Percentiles rank a stretch among this genome's conserved stretches.
These are phyloP conservation scores for Andrena marginata DNA, from an alignment of 2,888 invertebrate species.

Conservation along the genomic window DNA sequence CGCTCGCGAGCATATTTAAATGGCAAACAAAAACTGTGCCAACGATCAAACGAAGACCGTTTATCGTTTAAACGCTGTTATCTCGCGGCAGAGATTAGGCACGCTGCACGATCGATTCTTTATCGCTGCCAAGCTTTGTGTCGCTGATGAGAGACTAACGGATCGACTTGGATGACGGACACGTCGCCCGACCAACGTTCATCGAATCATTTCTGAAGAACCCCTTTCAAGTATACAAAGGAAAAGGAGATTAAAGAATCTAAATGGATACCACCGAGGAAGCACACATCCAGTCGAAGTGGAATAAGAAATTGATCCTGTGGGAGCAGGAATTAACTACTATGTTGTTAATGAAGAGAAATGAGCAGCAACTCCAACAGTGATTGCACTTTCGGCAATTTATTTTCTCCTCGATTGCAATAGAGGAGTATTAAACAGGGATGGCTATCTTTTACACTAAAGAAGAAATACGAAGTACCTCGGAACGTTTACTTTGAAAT, in stretches of 20 bases:
- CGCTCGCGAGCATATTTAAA: constrained; percentile 27
- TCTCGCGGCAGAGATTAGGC: constrained; percentile 27
- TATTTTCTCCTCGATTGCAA: too few species aligned
- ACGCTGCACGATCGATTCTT: constrained; percentile 38
- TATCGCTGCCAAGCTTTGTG: constrained; percentile 21
- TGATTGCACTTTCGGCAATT: not conserved
- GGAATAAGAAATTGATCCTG: not conserved
- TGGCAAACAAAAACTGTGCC: constrained; percentile 42
- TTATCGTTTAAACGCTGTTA: constrained; percentile 19
- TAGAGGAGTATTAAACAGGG: too few species aligned
- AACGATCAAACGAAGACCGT: constrained; percentile 8
- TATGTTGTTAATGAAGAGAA: not conserved
- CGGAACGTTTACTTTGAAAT: too few species aligned
- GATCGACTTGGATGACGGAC: not conserved
- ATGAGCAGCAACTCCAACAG: not conserved
- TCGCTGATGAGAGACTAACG: not conserved
- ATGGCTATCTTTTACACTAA: too few species aligned
- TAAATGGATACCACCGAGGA: not conserved
- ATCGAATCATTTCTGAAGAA: constrained; percentile 1
- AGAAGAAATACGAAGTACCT: too few species aligned
- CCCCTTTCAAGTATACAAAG: too few species aligned
- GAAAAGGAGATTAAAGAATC: not conserved
- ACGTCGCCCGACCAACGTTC: constrained; percentile 17
- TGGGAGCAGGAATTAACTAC: not conserved
- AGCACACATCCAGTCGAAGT: not conserved